Evolutionary conservation across 2,113 vertebrate species (phyloP).

Genomic region (Rhodinocichla rosea): DNA sequence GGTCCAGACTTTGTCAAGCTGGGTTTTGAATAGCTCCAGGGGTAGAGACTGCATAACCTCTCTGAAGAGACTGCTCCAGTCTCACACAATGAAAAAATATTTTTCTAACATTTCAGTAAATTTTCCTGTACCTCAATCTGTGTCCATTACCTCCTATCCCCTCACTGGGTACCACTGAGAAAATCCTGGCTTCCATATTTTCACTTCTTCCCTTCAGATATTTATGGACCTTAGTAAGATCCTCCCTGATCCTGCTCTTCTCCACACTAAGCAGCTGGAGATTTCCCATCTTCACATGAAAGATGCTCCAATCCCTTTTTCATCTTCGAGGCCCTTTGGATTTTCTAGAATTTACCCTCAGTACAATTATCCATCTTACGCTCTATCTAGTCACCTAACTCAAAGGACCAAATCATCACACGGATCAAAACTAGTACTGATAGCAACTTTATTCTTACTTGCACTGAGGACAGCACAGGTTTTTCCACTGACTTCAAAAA

Average conservation of each 20-base stretch:
- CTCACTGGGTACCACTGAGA: neutral
- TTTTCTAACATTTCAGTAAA: neutral
- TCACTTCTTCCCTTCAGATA: neutral
- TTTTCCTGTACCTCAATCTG: neutral
- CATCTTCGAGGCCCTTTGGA: neutral
- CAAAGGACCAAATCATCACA: neutral
- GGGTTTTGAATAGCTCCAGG: neutral
- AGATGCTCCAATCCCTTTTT: neutral
- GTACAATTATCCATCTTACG: neutral
- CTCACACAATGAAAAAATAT: neutral
- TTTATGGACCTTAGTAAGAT: neutral
- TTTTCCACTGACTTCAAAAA: neutral
- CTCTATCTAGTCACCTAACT: neutral
- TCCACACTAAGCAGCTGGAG: neutral
- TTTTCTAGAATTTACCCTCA: neutral
- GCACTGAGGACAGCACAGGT: neutral
- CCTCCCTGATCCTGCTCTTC: neutral
- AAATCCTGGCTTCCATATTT: neutral
- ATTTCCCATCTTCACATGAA: neutral
- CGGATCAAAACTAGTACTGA: neutral
- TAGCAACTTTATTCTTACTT: neutral
- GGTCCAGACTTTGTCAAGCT: neutral
- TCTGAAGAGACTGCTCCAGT: neutral
- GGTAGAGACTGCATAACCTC: neutral
- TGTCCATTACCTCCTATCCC: neutral